These are phyloP conservation scores for Hypomesus transpacificus DNA, from an alignment of 2,113 vertebrate species.

Conservation along the genomic window DNA sequence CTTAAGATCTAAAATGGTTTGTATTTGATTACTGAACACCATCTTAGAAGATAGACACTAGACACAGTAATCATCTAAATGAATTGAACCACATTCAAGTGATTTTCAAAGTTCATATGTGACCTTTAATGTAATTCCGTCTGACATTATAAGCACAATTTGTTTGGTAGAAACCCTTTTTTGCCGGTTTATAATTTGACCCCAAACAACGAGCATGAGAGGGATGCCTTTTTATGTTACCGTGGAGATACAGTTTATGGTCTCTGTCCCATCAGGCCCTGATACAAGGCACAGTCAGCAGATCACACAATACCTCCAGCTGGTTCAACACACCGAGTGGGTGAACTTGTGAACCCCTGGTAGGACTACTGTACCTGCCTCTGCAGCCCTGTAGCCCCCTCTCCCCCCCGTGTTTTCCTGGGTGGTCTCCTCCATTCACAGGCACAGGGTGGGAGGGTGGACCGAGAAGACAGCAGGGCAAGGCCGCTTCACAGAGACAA, in stretches of 20 bases:
- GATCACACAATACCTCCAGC: slow-evolving; percentile 21
- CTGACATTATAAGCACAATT: no score
- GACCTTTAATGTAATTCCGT: no score
- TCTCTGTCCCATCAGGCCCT: background rate
- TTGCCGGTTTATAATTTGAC: no score
- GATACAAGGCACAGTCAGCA: slow-evolving; percentile 13
- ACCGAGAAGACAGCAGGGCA: slow-evolving; percentile 13
- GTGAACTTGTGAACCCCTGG: slow-evolving; percentile 62
- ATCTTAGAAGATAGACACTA: no score
- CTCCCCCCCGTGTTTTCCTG: slow-evolving; percentile 26
- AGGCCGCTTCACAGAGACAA: slow-evolving; percentile 47
- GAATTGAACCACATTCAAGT: no score
- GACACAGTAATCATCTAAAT: no score
- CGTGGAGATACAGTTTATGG: background rate
- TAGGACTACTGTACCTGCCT: slow-evolving; percentile 48
- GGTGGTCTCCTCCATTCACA: slow-evolving; percentile 50
- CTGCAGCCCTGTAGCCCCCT: slow-evolving; percentile 11
- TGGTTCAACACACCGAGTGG: slow-evolving; percentile 21
- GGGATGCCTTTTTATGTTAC: background rate
- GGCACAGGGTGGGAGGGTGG: background rate
- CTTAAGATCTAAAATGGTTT: no score
- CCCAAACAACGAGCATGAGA: no score
- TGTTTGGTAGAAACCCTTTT: no score
- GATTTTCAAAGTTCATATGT: no score
- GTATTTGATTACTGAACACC: no score